These are phyloP conservation scores for Melikaiella ostensackeni DNA, from an alignment of 2,888 invertebrate genomes.

Conservation along the genomic window DNA sequence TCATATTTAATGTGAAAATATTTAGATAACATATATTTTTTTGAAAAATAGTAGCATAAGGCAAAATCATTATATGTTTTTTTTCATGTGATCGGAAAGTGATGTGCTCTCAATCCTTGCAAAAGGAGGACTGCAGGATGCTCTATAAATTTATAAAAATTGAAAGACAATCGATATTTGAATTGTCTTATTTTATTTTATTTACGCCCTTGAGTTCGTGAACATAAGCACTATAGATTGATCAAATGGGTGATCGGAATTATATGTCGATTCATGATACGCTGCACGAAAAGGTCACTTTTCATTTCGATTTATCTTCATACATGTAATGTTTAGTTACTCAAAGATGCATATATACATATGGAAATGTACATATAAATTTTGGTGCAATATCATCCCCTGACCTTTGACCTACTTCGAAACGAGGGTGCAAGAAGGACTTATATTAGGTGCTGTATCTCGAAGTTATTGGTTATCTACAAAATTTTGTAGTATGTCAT, in stretches of 20 bases:
- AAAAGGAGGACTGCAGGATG: background rate
- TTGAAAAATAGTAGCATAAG: background rate
- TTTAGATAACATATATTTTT: too few relatives aligned
- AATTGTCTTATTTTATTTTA: background rate
- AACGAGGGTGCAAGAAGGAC: background rate
- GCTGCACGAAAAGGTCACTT: conserved; percentile 14
- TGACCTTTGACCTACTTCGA: background rate
- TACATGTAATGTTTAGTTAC: conserved; percentile 16
- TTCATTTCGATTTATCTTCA: background rate
- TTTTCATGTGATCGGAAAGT: background rate
- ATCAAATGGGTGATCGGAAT: conserved; percentile 8
- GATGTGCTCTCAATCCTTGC: too few relatives aligned
- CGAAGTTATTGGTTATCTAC: background rate
- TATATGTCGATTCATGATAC: conserved; percentile 12
- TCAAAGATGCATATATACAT: background rate
- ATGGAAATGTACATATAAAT: background rate
- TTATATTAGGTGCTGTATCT: background rate
- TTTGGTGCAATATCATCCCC: background rate
- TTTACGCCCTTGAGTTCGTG: background rate
- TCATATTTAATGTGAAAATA: too few relatives aligned
- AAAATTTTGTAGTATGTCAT: too few relatives aligned
- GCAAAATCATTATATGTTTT: background rate
- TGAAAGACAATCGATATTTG: background rate
- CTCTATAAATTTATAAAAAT: background rate
- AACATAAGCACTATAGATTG: conserved; percentile 14